These are phyloP conservation scores for Copidosoma floridanum DNA, from an alignment of 1,140 invertebrate species.

Conservation along the genomic window DNA sequence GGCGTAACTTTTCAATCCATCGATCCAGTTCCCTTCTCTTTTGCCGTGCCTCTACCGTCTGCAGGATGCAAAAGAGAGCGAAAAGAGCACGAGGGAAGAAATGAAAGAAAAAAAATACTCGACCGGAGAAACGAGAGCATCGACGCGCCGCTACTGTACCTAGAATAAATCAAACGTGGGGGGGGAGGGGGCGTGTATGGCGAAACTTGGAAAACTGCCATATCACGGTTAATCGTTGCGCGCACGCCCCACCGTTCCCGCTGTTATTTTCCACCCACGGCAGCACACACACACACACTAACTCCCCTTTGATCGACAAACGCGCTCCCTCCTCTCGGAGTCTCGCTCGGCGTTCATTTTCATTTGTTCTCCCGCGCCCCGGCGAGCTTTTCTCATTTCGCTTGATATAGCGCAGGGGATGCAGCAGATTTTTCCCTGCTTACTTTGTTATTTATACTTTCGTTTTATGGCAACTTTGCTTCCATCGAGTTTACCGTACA, in stretches of 20 bases:
- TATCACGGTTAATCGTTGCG: constrained; percentile 26
- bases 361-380: not conserved
- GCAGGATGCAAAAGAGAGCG: not conserved
- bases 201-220: constrained; percentile 29
- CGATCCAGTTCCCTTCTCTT: not conserved
- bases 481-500: too few species aligned
- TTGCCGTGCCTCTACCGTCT: too few species aligned
- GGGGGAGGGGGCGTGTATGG: not conserved
- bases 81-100: not conserved
- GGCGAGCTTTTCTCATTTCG: too few species aligned
- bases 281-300: not conserved
- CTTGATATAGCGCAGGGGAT: too few species aligned
- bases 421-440: too few species aligned
- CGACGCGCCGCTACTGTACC: not conserved
- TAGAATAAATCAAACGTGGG: constrained; percentile 21
- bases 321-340: not conserved
- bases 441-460: too few species aligned
- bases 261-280: constrained; percentile 4
- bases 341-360: not conserved
- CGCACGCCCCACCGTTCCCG: not conserved
- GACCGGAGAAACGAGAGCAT: too few species aligned
- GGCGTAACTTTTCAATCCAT: not conserved
- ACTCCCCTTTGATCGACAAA: constrained; percentile 11
- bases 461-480: too few species aligned
- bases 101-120: too few species aligned